Conservation (phyloP, 2,888 invertebrate species). For the Ypsolopha scabrella region DNA sequence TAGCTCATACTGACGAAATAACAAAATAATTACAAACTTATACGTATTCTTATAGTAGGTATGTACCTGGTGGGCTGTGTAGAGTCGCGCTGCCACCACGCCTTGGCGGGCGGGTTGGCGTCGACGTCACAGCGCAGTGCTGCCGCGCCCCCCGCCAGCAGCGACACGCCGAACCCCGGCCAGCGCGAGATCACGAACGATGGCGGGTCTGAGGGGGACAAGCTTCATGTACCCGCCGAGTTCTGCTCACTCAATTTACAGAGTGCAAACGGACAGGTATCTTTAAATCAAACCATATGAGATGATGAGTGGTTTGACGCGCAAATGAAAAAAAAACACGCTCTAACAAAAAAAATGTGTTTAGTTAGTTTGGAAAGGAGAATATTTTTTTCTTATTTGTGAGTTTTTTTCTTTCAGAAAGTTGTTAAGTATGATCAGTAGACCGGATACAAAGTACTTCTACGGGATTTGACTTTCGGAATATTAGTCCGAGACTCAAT, state of each 20-base stretch:
- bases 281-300: too few relatives aligned
- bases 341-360: not conserved
- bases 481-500: too few relatives aligned
- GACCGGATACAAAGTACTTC: not conserved
- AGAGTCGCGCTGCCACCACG: slow-evolving; percentile 83
- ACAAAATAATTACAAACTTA: too few relatives aligned
- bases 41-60: too few relatives aligned
- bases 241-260: not conserved
- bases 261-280: not conserved
- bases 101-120: slow-evolving; percentile 89
- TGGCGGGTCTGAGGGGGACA: slow-evolving; percentile 79
- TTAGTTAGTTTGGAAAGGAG: not conserved
- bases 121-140: slow-evolving; percentile 93
- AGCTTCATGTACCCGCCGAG: not conserved
- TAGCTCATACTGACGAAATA: too few relatives aligned
- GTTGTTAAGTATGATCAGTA: not conserved
- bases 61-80: slow-evolving; percentile 66
- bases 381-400: not conserved
- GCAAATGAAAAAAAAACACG: not conserved
- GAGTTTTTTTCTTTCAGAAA: not conserved
- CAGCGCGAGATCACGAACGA: slow-evolving; percentile 93
- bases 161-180: slow-evolving; percentile 92
- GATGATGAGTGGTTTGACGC: too few relatives aligned
- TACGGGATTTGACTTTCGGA: too few relatives aligned
- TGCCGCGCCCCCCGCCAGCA: slow-evolving; percentile 89